A percentile compares a stretch with the other conserved stretches of the same genome.
These are phyloP conservation scores for Xylocampa areola DNA, from an alignment of 2,888 invertebrate genomes.

Conservation along the genomic window DNA sequence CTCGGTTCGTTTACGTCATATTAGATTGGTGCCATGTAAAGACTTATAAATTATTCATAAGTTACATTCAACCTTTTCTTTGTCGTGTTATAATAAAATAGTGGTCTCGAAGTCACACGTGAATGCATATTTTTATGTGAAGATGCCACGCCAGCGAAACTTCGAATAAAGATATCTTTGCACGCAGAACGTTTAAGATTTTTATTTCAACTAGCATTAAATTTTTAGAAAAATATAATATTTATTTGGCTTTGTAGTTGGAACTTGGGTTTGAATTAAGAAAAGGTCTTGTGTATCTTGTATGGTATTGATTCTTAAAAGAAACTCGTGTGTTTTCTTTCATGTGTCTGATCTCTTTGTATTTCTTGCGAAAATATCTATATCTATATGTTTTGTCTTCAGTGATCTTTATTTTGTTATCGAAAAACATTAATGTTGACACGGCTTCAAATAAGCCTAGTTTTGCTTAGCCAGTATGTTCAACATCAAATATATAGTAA, in stretches of 20 bases:
- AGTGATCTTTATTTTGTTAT: too few species aligned
- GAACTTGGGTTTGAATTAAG: not conserved
- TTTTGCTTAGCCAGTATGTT: too few species aligned
- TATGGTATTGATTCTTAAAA: too few species aligned
- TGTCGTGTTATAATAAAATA: slow-evolving; percentile 62
- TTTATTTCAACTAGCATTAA: not conserved
- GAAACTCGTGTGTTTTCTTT: not conserved
- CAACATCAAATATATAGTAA: too few species aligned
- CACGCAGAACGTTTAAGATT: too few species aligned
- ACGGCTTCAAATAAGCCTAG: too few species aligned
- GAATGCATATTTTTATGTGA: slow-evolving; percentile 56
- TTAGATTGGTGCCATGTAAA: slow-evolving; percentile 71
- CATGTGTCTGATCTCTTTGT: not conserved
- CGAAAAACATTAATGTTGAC: too few species aligned
- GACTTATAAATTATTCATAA: slow-evolving; percentile 78
- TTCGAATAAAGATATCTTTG: slow-evolving; percentile 28
- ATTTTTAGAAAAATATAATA: not conserved
- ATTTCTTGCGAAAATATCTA: too few species aligned
- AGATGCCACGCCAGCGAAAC: slow-evolving; percentile 44
- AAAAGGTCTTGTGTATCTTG: not conserved
- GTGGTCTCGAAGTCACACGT: slow-evolving; percentile 54
- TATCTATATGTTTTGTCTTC: too few species aligned
- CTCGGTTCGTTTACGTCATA: slow-evolving; percentile 78
- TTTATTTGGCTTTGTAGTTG: not conserved
- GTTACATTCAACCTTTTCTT: slow-evolving; percentile 73